Base-by-base conservation (phyloP, 2,888 invertebrate genomes). In the Stenurella melanura region DNA sequence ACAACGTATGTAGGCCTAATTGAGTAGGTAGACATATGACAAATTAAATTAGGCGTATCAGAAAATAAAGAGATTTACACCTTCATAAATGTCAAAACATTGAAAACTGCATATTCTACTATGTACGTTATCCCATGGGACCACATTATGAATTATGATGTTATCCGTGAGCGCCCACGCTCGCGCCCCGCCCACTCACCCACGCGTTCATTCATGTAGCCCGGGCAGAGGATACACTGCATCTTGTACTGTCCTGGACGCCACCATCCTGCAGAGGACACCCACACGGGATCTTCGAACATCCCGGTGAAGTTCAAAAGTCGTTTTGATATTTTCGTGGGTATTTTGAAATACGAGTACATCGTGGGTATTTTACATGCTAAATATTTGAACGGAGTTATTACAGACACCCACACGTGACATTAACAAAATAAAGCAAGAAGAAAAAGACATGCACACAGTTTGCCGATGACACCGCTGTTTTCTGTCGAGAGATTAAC, bases 121-220 rank as follows among this genome's bases (percentile, higher is more conserved):
- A 42, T 38, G 17, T 19, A 42, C 64, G 17, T 19, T 30, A 38
- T 60, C 63, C 54, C 72, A 30, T 26, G 72, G 63, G 72, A 63
- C 21, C 21, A 15, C 50, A 19, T 11, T 58, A 72, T 72, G 63
- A 70, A 38, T 72, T 63, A 72, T 72, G 21, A 42, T 61, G 72
- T 72, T 50, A 63, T 54, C 72, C 73, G n/a, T 30, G 60, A 66
- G 18, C 67, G 6, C 73, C 66, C 58, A 66, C 67, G 67, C 57
- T 11, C 1, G 26, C 18, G 42, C 73, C 73, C 77, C 78, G 78
- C 69, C 80, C 82, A 78, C 80, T 76, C 84, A 80, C 83, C 85
- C 84, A 85, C 84, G 80, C 81, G 78, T 76, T 81, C 83, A 83
- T 85, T 84, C 83, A 84, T 83, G 81, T 79, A 80, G 83, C 84